Base-by-base conservation (phyloP, 2,888 invertebrate genomes). In the Furcula furcula region DNA sequence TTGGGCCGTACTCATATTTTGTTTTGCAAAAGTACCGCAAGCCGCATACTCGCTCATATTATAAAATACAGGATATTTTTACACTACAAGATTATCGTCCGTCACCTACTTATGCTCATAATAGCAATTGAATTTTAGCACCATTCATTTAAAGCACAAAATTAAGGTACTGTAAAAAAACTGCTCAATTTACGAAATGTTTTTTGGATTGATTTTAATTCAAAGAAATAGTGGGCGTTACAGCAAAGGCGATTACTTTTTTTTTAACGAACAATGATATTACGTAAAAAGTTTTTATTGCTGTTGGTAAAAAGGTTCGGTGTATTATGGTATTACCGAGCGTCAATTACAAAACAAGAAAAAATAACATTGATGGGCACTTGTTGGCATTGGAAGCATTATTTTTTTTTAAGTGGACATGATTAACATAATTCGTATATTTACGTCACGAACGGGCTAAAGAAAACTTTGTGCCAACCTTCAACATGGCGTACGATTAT, bases 161-260 rank as follows among this genome's bases (percentile, higher is more conserved):
- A 26, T 44, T 3, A 4, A 34, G 14, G 26, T 9, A 1, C n/a
- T n/a, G n/a, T n/a, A n/a, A n/a, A n/a, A n/a, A n/a, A n/a, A 22
- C 10, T 4, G 22, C 20, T 11, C 6, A 49, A 40, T 21, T 16
- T 9, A 18, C 29, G 30, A 33, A 36, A 27, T 23, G 11, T 12
- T n/a, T n/a, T n/a, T 33, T 30, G 38, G 34, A 29, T 37, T 14
- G 30, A 19, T 23, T 36, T 36, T 34, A 40, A 37, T 40, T 32
- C 32, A 31, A 30, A 30, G 21, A 46, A 51, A 40, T 10, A 35
- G 27, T 31, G 33, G 42, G 51, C 42, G 46, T 51, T 36, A 33
- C 42, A 48, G n/a, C 31, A 15, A 30, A 44, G 9, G 36, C 39
- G 47, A 52, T 58, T 53, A 37, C 35, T 40, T 54, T 43, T 46